phyloP scores from a whole-genome alignment of 1,140 invertebrate species.

The Zelostemma sp. region DNA sequence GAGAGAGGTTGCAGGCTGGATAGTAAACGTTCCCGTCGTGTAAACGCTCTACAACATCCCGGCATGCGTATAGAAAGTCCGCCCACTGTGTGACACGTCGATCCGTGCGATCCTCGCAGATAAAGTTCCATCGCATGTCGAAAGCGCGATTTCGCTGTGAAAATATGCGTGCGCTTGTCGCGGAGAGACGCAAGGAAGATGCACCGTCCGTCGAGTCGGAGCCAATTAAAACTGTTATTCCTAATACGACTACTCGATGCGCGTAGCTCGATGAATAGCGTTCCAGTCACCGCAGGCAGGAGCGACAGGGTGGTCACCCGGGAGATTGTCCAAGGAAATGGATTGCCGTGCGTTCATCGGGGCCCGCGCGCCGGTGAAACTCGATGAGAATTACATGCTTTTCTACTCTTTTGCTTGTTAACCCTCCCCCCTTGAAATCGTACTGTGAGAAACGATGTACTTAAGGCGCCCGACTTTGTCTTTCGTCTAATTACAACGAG shows the following conservation, averaged over 20 bases:
- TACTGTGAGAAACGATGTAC: slow-evolving; percentile 23
- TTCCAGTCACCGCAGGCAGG: neutral
- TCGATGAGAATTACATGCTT: slow-evolving; percentile 15
- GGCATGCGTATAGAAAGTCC: slow-evolving; percentile 52
- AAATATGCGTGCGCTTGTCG: slow-evolving; percentile 15
- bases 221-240: slow-evolving; percentile 47
- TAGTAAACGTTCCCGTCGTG: slow-evolving; percentile 18
- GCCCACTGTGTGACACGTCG: slow-evolving; percentile 53
- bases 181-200: slow-evolving; percentile 24
- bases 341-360: slow-evolving; percentile 3
- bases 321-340: slow-evolving; percentile 29
- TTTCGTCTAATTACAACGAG: slow-evolving; percentile 5
- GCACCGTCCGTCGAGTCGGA: slow-evolving; percentile 20
- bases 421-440: slow-evolving; percentile 17
- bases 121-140: slow-evolving; percentile 40
- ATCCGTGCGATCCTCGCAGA: slow-evolving; percentile 37
- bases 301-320: slow-evolving; percentile 16
- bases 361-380: slow-evolving; percentile 7
- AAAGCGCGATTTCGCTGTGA: slow-evolving; percentile 34
- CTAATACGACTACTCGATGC: slow-evolving; percentile 25
- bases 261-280: slow-evolving; percentile 5
- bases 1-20: slow-evolving; percentile 8
- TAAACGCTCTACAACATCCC: slow-evolving; percentile 26
- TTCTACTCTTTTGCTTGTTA: slow-evolving; percentile 23
- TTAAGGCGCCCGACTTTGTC: neutral